Evolutionary conservation across 2,113 vertebrate genomes (phyloP).

Genomic region (Aegotheles bennettii): DNA sequence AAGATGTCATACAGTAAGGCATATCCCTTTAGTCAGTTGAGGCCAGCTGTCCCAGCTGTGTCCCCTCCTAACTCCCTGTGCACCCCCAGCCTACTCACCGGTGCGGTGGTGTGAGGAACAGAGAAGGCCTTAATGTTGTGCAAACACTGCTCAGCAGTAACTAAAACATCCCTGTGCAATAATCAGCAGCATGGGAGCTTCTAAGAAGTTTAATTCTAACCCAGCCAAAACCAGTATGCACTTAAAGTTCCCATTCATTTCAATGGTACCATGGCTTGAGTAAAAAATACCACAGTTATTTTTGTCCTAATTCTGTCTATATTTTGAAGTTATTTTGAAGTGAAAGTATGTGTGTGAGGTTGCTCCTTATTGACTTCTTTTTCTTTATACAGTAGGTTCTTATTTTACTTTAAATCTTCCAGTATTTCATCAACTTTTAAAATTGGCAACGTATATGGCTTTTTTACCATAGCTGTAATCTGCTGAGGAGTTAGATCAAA

Average conservation of each 20-base stretch:
- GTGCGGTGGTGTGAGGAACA: neutral
- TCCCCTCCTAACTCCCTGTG: neutral
- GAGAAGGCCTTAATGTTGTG: neutral
- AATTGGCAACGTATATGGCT: neutral
- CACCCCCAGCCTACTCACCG: neutral
- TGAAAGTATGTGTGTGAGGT: neutral
- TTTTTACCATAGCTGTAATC: neutral
- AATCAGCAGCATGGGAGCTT: neutral
- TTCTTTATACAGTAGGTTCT: neutral
- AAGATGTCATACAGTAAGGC: accelerated
- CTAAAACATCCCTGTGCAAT: neutral
- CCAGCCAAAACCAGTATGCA: neutral
- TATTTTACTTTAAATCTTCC: neutral
- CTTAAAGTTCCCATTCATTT: neutral
- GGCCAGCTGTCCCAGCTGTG: neutral
- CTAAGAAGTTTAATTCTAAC: neutral
- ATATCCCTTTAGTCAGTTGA: neutral
- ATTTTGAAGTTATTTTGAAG: neutral
- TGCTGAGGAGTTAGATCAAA: neutral
- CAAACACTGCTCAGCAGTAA: neutral
- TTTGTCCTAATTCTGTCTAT: neutral
- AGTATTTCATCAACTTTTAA: neutral
- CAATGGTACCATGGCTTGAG: neutral
- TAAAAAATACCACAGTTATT: neutral
- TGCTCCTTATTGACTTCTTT: neutral